Base-by-base conservation (phyloP, 2,888 invertebrate species). In the Hypercompe scribonia region DNA sequence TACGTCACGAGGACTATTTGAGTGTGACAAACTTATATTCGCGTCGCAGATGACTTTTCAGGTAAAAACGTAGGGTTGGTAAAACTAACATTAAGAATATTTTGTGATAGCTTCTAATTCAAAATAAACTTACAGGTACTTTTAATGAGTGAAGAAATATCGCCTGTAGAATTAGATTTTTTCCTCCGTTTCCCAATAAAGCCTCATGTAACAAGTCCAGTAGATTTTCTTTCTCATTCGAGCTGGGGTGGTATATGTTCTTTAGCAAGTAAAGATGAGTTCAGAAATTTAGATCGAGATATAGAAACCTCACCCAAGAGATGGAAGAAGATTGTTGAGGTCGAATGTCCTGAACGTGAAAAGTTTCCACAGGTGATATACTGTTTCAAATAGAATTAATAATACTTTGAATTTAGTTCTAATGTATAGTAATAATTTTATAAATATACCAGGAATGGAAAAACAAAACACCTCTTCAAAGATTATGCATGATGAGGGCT, bases 161-260 rank as follows among this genome's bases (percentile, higher is more conserved):
- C 97, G 71, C 96, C 98, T 13, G 96, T 96, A 68, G 99, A 99
- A 89, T 93, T 99, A 80, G 99, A 99, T 91, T 99, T 99, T 91
- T 96, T 99, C 80, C 96, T 99, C 72, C 97, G 99, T 73, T 99
- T 99, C 91, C 99, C 99, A 11, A 96, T 98, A 77, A 98, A 98
- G 81, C 99, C 99, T 0, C 99, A 99, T 90, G 98, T 99, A 4
- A 98, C 98, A 3, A 98, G 98, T 89, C 99, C 99, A 1, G 99
- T 99, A 1, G 99, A 99, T 87, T 99, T 99, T 93, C 96, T 99
- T 65, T 98, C 98, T 4, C 98, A 99, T 90, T 96, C 97, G 79
- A 98, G 98, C 87, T 99, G 99, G 99, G 99, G 99, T 75, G 99
- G 99, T 31, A 98, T 99, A 84, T 98, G 99, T 92, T 98, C 98